phyloP scores from a whole-genome alignment of 1,140 invertebrate species.

The Rhyacophila brunnea region DNA sequence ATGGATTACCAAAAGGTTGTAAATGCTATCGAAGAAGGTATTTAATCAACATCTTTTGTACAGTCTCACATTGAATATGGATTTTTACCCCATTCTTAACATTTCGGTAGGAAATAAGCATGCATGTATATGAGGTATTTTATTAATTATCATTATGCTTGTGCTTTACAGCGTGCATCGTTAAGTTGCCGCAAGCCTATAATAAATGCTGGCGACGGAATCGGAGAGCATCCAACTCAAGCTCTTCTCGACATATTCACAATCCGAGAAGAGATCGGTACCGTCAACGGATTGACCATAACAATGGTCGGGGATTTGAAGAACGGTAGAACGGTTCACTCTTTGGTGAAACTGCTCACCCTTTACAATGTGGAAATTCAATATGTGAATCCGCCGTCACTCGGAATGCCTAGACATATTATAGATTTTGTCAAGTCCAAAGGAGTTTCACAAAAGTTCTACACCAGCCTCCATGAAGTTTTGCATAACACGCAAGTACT shows the following conservation, averaged over 20 bases:
- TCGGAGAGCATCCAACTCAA: slow-evolving; percentile 98
- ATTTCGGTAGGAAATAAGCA: too few relatives aligned
- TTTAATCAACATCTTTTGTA: too few relatives aligned
- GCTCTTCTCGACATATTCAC: slow-evolving; percentile 97
- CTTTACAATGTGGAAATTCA: slow-evolving; percentile 85
- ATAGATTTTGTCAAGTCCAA: slow-evolving; percentile 74
- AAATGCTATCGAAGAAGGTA: too few relatives aligned
- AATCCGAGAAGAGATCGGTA: slow-evolving; percentile 97
- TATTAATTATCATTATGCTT: too few relatives aligned
- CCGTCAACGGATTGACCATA: slow-evolving; percentile 92
- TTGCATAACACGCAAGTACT: slow-evolving; percentile 93
- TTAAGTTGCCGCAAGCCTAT: slow-evolving; percentile 82
- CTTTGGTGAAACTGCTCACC: slow-evolving; percentile 86
- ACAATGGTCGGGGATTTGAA: slow-evolving; percentile 96
- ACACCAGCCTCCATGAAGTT: slow-evolving; percentile 74
- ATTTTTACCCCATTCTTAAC: too few relatives aligned
- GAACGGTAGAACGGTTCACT: slow-evolving; percentile 97
- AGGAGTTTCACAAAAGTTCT: slow-evolving; percentile 78
- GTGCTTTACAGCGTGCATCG: slow-evolving; percentile 82
- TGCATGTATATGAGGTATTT: too few relatives aligned
- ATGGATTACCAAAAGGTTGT: too few relatives aligned
- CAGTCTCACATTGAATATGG: too few relatives aligned
- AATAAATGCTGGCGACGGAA: slow-evolving; percentile 97
- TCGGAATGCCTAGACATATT: slow-evolving; percentile 90
- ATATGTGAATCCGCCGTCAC: slow-evolving; percentile 83